These are phyloP conservation scores for Philhelius pedissequus DNA, from an alignment of 2,888 invertebrate species.

Conservation along the genomic window DNA sequence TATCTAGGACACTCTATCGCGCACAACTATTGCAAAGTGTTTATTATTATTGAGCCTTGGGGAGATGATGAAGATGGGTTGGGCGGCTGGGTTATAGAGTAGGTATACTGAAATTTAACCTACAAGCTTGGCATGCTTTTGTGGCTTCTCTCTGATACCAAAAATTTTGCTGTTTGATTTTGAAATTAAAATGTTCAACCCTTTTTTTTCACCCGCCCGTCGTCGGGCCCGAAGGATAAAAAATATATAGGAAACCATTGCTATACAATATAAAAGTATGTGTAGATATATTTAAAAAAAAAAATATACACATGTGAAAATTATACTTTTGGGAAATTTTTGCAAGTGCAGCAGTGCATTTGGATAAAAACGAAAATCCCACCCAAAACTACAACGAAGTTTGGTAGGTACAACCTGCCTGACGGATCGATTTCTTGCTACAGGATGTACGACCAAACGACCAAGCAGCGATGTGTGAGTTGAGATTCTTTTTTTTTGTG, in stretches of 20 bases:
- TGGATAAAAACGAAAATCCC: slow-evolving; percentile 61
- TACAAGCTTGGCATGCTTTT: slow-evolving; percentile 26
- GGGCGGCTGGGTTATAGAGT: not conserved
- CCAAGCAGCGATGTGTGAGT: slow-evolving; percentile 14
- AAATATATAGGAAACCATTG: not conserved
- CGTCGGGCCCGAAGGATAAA: slow-evolving; percentile 20
- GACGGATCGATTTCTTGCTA: slow-evolving; percentile 56
- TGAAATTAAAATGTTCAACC: slow-evolving; percentile 59
- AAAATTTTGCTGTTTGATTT: slow-evolving; percentile 59
- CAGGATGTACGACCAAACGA: slow-evolving; percentile 30
- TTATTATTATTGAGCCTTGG: slow-evolving; percentile 63
- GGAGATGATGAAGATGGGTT: slow-evolving; percentile 22
- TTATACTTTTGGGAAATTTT: slow-evolving; percentile 61
- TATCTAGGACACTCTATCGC: slow-evolving; percentile 62
- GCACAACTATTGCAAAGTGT: slow-evolving; percentile 66
- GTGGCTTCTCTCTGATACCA: slow-evolving; percentile 51
- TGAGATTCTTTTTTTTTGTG: slow-evolving; percentile 18
- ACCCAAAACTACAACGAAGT: slow-evolving; percentile 40
- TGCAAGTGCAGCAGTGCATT: slow-evolving; percentile 65
- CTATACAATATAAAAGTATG: not conserved
- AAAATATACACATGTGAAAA: slow-evolving; percentile 51
- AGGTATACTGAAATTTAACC: slow-evolving; percentile 1
- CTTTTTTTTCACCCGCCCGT: slow-evolving; percentile 14
- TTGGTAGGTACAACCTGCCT: slow-evolving; percentile 20
- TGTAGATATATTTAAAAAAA: not conserved